Evolutionary conservation across 2,797 vertebrate genomes (phyloP).

Genomic region (Pangasius djambal): DNA sequence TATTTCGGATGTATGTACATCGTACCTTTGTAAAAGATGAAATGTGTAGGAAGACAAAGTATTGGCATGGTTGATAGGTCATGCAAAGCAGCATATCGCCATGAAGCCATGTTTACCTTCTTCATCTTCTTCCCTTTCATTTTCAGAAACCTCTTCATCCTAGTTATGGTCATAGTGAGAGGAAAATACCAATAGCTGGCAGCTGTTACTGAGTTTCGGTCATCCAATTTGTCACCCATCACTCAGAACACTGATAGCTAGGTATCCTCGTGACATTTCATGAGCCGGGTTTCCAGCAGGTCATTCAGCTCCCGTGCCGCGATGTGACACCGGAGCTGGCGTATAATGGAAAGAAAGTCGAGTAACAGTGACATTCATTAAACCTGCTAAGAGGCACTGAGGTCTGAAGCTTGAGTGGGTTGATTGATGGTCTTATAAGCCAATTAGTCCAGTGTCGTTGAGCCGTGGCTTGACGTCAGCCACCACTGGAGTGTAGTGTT

Average conservation of each 20-base stretch:
- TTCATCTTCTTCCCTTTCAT: neutral
- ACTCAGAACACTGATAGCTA: slow-evolving; percentile 26
- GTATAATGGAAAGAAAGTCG: slow-evolving; percentile 11
- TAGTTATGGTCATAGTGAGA: neutral
- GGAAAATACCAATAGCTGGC: slow-evolving; percentile 31
- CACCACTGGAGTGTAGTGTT: neutral
- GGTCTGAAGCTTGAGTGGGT: slow-evolving; percentile 1
- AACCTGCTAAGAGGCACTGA: neutral
- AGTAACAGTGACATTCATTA: slow-evolving; percentile 25
- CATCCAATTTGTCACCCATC: slow-evolving; percentile 50
- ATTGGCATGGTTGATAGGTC: neutral
- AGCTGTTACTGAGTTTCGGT: slow-evolving; percentile 17
- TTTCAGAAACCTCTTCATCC: neutral
- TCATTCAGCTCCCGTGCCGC: neutral
- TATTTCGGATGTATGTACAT: neutral
- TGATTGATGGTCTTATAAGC: slow-evolving; percentile 21
- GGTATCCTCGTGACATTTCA: slow-evolving; percentile 24
- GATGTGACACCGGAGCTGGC: neutral
- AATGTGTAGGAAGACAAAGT: neutral
- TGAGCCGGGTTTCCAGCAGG: slow-evolving; percentile 17
- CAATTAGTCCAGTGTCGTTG: slow-evolving; percentile 25
- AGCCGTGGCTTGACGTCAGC: neutral
- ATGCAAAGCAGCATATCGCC: neutral
- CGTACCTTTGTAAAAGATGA: neutral
- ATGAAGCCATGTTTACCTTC: neutral